phyloP scores from a whole-genome alignment of 1,140 invertebrate genomes.

The Bombus waltoni region DNA sequence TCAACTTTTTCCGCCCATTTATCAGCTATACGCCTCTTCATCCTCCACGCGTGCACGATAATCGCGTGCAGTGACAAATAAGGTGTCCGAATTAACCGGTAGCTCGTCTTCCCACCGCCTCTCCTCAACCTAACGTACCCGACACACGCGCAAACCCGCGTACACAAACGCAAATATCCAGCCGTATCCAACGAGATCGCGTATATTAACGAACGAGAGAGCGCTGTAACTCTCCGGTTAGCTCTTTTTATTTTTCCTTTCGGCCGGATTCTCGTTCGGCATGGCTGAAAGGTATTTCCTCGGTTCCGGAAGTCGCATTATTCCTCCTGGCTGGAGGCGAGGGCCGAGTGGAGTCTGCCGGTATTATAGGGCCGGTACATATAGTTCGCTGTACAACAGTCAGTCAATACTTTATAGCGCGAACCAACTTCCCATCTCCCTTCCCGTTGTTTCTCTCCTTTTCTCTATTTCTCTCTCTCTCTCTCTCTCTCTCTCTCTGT shows the following conservation, averaged over 20 bases:
- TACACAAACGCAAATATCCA: background rate
- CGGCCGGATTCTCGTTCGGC: constrained; percentile 38
- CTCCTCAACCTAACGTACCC: background rate
- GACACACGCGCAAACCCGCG: background rate
- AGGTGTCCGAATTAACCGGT: constrained; percentile 13
- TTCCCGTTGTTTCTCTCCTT: constrained; percentile 5
- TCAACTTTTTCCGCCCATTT: background rate
- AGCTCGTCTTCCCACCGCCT: background rate
- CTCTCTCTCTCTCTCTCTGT: constrained; percentile 17
- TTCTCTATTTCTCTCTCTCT: constrained; percentile 31
- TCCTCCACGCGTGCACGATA: background rate
- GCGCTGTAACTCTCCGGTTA: constrained; percentile 8
- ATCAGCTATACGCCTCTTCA: background rate
- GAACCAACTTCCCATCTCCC: constrained; percentile 53
- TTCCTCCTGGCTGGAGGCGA: constrained; percentile 65
- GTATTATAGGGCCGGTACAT: constrained; percentile 63
- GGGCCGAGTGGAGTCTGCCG: constrained; percentile 54
- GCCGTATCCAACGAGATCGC: constrained; percentile 9
- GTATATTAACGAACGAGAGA: constrained; percentile 31
- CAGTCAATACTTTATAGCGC: constrained; percentile 70
- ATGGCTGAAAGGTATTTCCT: constrained; percentile 64
- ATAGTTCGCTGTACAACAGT: constrained; percentile 61
- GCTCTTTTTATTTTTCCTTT: constrained; percentile 32
- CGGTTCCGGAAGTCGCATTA: constrained; percentile 68
- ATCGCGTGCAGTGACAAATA: background rate